Base-by-base conservation (phyloP, 2,888 invertebrate genomes). In the Cepaea hortensis region DNA sequence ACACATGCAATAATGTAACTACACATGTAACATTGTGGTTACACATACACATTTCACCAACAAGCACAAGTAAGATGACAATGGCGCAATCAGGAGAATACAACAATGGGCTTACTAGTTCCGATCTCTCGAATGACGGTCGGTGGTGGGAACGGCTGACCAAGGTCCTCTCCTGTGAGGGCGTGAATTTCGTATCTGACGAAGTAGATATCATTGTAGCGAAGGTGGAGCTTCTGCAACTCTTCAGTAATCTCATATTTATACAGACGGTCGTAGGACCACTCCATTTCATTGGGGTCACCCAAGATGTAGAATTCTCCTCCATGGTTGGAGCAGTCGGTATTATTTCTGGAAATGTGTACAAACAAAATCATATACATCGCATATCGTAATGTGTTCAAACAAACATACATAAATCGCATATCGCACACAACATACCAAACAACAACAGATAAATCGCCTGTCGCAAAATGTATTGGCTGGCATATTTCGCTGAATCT, bases 171-270 rank as follows among this genome's bases (percentile, higher is more conserved):
- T 9, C 88, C 88, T 50, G n/a, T 80, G 7, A 89, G 85, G 75
- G 88, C 89, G 3, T 13, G 75, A 79, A 89, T 83, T 23, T 80
- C 76, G 65, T 84, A 81, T 48, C 76, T 81, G 46, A 90, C 85
- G 62, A 81, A 73, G 65, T 85, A 88, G 13, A 70, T 85, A 84
- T 89, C 89, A 75, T 87, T 87, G 84, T 87, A 86, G 50, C 77
- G 83, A 35, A 89, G 82, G 61, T 85, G 79, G 5, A 87, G 86
- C 11, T 70, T 81, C 13, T 61, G 73, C 68, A 90, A 76, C 65
- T 85, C 70, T 7, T 87, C 77, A 5, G 90, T 90, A 80, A 90
- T 90, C 73, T 90, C 90, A 83, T 88, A 81, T 84, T 87, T 90
- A 86, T 88, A 89, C 46, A 88, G 82, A 11, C 90, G 81, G 82